Percentiles rank a stretch among this genome's conserved stretches.
phyloP scores from a whole-genome alignment of 2,888 invertebrate genomes.

The Acronicta aceris region DNA sequence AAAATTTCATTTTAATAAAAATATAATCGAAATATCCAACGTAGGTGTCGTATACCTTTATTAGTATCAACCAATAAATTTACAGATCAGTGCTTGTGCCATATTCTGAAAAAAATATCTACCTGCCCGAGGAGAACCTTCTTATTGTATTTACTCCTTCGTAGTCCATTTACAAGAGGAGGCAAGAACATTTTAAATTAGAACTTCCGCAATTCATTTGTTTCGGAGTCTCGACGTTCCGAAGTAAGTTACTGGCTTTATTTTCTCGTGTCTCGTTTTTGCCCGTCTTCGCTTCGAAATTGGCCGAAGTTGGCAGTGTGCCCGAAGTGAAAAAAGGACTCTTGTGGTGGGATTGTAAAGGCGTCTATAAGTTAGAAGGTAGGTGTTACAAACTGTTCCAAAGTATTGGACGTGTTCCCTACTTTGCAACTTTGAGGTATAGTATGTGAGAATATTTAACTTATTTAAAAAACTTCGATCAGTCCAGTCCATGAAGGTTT shows the following conservation, averaged over 20 bases:
- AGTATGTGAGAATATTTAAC: not conserved
- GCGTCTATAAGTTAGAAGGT: conserved; percentile 22
- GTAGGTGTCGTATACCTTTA: too few relatives aligned
- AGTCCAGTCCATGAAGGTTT: too few relatives aligned
- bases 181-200: conserved; percentile 51
- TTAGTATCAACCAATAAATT: too few relatives aligned
- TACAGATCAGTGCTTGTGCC: too few relatives aligned
- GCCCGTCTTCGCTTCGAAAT: conserved; percentile 37
- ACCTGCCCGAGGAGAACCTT: not conserved
- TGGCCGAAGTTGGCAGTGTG: conserved; percentile 45
- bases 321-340: conserved; percentile 37
- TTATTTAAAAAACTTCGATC: not conserved
- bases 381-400: conserved; percentile 3
- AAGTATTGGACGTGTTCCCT: conserved; percentile 7
- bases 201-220: conserved; percentile 49
- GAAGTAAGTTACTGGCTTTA: conserved; percentile 39
- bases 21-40: too few relatives aligned
- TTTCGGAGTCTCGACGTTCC: conserved; percentile 30
- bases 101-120: not conserved
- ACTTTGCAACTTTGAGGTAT: not conserved
- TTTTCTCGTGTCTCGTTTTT: conserved; percentile 47
- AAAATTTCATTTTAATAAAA: too few relatives aligned
- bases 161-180: conserved; percentile 22
- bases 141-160: conserved; percentile 24
- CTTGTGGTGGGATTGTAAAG: conserved; percentile 20